Evolutionary conservation across 2,888 invertebrate species (phyloP).

Genomic region (Drosophila paramelanica): DNA sequence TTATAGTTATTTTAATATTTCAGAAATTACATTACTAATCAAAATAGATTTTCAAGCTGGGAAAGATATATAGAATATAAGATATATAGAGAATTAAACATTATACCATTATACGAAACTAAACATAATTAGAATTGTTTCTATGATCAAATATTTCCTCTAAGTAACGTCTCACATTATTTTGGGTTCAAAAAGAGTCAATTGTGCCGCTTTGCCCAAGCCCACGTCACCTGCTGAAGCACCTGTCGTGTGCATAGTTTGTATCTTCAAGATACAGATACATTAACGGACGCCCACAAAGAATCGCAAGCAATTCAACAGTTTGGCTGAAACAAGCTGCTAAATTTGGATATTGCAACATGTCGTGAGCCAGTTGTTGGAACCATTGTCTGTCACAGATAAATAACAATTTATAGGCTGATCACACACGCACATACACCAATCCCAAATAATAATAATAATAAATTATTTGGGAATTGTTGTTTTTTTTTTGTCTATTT

Average conservation of each 20-base stretch:
- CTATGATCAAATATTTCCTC: no score
- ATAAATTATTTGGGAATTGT: conserved; percentile 60
- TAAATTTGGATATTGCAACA: conserved; percentile 65
- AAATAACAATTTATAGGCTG: conserved; percentile 65
- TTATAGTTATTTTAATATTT: background rate
- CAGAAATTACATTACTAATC: no score
- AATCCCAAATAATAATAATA: conserved; percentile 46
- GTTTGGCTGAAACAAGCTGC: conserved; percentile 61
- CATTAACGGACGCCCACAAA: conserved; percentile 33
- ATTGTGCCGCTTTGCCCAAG: background rate
- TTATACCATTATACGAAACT: no score
- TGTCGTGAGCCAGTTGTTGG: conserved; percentile 41
- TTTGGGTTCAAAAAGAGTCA: conserved; percentile 29
- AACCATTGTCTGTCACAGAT: conserved; percentile 21
- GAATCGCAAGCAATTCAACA: conserved; percentile 23
- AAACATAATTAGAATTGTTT: no score
- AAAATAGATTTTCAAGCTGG: no score
- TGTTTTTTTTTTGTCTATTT: conserved; percentile 25
- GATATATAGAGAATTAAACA: no score
- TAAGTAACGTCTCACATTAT: background rate
- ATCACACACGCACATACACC: conserved; percentile 42
- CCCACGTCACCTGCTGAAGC: background rate
- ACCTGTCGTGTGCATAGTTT: conserved; percentile 29
- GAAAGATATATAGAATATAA: no score
- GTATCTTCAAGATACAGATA: conserved; percentile 35